Percentiles rank a stretch among this genome's conserved stretches.
phyloP scores from a whole-genome alignment of 2,113 vertebrate genomes.

The Sylvilagus bachmani region DNA sequence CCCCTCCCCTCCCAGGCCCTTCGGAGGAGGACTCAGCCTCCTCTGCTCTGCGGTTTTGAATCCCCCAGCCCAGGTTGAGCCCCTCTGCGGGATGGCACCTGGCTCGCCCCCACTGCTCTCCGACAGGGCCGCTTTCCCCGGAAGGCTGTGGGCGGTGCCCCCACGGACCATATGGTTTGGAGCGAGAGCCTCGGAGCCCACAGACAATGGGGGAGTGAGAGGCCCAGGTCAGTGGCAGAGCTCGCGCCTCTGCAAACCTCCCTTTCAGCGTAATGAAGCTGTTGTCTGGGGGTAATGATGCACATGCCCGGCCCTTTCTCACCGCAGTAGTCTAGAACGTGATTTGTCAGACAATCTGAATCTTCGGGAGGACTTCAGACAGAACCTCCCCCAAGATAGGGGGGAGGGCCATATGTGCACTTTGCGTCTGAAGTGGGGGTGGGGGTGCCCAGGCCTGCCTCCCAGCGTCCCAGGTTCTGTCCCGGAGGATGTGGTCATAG shows the following conservation, averaged over 20 bases:
- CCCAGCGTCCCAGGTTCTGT: conserved; percentile 61
- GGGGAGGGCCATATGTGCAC: conserved; percentile 89
- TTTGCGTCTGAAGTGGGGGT: conserved; percentile 86
- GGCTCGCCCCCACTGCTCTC: background rate
- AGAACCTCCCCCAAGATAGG: conserved; percentile 86
- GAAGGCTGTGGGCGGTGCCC: conserved; percentile 76
- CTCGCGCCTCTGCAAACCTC: conserved; percentile 82
- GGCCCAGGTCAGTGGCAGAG: conserved; percentile 87
- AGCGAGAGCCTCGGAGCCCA: conserved; percentile 81
- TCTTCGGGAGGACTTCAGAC: conserved; percentile 87
- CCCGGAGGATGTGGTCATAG: conserved; percentile 31
- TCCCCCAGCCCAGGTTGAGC: background rate
- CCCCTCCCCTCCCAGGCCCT: background rate
- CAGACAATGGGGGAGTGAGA: conserved; percentile 88
- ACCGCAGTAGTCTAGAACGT: conserved; percentile 86
- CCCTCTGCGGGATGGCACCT: background rate
- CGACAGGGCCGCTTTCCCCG: background rate
- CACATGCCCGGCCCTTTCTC: conserved; percentile 83
- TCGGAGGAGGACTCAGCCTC: background rate
- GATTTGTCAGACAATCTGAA: conserved; percentile 90
- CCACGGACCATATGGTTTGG: conserved; percentile 85
- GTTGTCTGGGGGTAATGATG: conserved; percentile 90
- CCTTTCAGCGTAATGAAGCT: conserved; percentile 89
- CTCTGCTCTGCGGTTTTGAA: background rate
- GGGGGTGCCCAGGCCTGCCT: conserved; percentile 38